Conservation (phyloP, 1,140 invertebrate genomes). For the Papilio polytes region DNA sequence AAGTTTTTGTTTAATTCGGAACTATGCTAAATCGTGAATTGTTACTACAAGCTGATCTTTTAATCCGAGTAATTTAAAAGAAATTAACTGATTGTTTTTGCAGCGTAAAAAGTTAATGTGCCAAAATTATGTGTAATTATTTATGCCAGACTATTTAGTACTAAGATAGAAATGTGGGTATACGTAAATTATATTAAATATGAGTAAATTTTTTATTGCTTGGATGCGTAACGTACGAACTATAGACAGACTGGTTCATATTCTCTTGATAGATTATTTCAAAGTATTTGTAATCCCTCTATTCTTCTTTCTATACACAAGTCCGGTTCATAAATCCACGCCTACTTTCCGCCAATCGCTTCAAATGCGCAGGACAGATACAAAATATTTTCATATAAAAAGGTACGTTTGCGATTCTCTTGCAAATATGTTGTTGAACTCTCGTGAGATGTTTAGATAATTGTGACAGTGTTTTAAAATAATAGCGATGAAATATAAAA, state of each 20-base stretch:
- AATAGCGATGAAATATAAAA: not conserved
- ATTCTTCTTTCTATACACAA: constrained; percentile 16
- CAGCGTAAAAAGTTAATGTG: no score
- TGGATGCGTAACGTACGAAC: not conserved
- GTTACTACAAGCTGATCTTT: no score
- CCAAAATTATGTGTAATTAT: no score
- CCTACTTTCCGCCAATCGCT: constrained; percentile 6
- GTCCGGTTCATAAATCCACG: constrained; percentile 32
- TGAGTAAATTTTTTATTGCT: no score
- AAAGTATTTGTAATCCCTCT: not conserved
- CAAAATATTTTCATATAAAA: constrained; percentile 31
- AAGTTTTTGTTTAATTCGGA: not conserved
- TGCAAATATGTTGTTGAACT: constrained; percentile 26
- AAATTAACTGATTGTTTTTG: no score
- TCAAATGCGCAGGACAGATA: constrained; percentile 36
- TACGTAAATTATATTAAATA: no score
- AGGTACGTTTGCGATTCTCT: constrained; percentile 1
- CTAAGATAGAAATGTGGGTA: no score
- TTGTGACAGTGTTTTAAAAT: not conserved
- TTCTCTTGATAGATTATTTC: not conserved
- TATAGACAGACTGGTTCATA: not conserved
- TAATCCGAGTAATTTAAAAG: no score
- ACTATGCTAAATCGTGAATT: not conserved
- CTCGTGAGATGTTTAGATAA: not conserved
- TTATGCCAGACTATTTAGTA: no score